Base-by-base conservation (phyloP, 2,888 invertebrate species). In the Choreutis nemorana region DNA sequence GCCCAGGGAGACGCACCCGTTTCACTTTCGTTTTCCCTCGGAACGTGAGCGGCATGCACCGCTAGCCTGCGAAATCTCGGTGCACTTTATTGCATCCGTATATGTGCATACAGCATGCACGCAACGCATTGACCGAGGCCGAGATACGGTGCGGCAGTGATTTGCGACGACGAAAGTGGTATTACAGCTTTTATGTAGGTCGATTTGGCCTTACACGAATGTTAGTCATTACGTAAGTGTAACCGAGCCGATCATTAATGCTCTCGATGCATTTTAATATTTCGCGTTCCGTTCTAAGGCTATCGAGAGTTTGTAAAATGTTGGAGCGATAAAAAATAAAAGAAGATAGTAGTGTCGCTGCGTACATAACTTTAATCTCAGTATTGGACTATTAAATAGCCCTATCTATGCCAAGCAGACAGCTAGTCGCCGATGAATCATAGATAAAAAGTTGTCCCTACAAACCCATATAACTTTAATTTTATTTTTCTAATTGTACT, bases 141-240 rank as follows among this genome's bases (percentile, higher is more conserved):
- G 73, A 71, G 77, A 70, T 70, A 65, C 64, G 56, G 48, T 34
- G 51, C 61, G 60, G 57, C 65, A 56, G 64, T 73, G 77, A 75
- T 77, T 77, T 77, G 75, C 75, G 65, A 75, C 71, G 68, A 58
- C 66, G 77, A 78, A 78, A 78, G 77, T 78, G 77, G 77, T 71
- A 72, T 63, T 70, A 64, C 77, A 66, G 59, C 75, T 73, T 77
- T 77, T 71, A 75, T 71, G 72, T 75, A 48, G 73, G 72, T 65
- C 73, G 63, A 66, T 67, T 67, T 66, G 65, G 55, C 57, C 45
- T 59, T 44, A 36, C 42, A 42, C 42, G 47, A 57, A 65, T 58
- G 68, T 63, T 61, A 58, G 62, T 64, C n/a, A 55, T 72, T 72
- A 72, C 67, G 65, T 59, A 60, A 62, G 55, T 28, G 31, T 30